Evolutionary conservation across 2,888 invertebrate species (phyloP).

Genomic region (Tetropium fuscum): DNA sequence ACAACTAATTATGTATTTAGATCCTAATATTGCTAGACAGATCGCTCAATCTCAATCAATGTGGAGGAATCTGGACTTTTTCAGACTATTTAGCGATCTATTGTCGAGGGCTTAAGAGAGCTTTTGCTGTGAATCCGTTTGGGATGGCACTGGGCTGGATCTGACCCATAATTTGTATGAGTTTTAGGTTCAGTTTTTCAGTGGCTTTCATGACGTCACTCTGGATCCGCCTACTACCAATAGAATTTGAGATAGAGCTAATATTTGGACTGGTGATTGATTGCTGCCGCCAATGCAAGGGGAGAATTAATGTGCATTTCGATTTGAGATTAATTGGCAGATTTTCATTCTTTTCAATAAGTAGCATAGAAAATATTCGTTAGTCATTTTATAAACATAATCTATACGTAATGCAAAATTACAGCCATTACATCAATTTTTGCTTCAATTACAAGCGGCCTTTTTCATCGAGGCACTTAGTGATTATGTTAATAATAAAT

Average conservation of each 20-base stretch:
- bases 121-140: slow-evolving; percentile 2
- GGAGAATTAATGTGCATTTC: slow-evolving; percentile 38
- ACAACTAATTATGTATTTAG: slow-evolving; percentile 53
- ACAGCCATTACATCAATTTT: too few relatives aligned
- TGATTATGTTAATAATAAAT: too few relatives aligned
- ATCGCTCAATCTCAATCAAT: slow-evolving; percentile 38
- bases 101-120: slow-evolving; percentile 21
- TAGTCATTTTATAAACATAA: too few relatives aligned
- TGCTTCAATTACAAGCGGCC: too few relatives aligned
- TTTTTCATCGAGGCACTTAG: too few relatives aligned
- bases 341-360: slow-evolving; percentile 32
- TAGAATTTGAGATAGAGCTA: slow-evolving; percentile 53
- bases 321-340: slow-evolving; percentile 29
- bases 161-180: slow-evolving; percentile 36
- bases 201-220: slow-evolving; percentile 51
- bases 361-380: too few relatives aligned
- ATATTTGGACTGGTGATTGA: slow-evolving; percentile 57
- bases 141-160: background rate
- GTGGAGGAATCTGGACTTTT: background rate
- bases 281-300: slow-evolving; percentile 37
- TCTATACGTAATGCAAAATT: too few relatives aligned
- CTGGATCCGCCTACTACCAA: slow-evolving; percentile 54
- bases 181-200: slow-evolving; percentile 48
- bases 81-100: slow-evolving; percentile 11
- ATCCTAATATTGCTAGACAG: slow-evolving; percentile 44